Base-by-base conservation (phyloP, 1,140 invertebrate genomes). In the Cydia amplana region DNA sequence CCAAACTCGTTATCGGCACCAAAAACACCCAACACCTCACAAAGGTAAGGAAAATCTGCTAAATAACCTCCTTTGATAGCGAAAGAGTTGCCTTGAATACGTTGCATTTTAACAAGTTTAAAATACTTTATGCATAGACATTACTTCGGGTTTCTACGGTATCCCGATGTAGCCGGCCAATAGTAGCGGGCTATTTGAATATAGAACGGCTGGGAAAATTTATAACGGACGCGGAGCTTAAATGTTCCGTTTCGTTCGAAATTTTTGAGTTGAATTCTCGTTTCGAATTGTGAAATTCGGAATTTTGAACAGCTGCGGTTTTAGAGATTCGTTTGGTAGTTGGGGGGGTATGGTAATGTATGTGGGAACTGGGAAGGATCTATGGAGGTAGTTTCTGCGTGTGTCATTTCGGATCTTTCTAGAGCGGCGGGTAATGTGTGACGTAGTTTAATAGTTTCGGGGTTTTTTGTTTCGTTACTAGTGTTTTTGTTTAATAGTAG, bases 81-180 rank as follows among this genome's bases (percentile, higher is more conserved):
- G 75, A 79, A 80, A 77, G 78, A 76, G 74, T 76, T 77, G 74
- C 74, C 79, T 55, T 63, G 83, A 90, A 85, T 87, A 90, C 88
- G 87, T 88, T 91, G 90, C 88, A 91, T 91, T 91, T 91, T 90
- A 91, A 91, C 90, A 87, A 91, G 87, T 91, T 91, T 90, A 90
- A 91, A 91, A 91, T 91, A 91, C 87, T 91, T 91, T 91, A 91
- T 91, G 90, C 90, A 91, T 91, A 90, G 90, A 91, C 85, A 91
- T 91, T 91, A 91, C 86, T 88, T 85, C 87, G 84, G 85, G 85
- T 86, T 84, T 82, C 79, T 81, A 82, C 73, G 85, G 86, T 87
- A 88, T 89, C 85, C 84, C 87, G 75, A 82, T 75, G 85, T 85
- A 86, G 84, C 86, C 87, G 85, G 88, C 90, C 90, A 92, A 92